Base-by-base conservation (phyloP, 2,888 invertebrate species). In the Thecophora atra region DNA sequence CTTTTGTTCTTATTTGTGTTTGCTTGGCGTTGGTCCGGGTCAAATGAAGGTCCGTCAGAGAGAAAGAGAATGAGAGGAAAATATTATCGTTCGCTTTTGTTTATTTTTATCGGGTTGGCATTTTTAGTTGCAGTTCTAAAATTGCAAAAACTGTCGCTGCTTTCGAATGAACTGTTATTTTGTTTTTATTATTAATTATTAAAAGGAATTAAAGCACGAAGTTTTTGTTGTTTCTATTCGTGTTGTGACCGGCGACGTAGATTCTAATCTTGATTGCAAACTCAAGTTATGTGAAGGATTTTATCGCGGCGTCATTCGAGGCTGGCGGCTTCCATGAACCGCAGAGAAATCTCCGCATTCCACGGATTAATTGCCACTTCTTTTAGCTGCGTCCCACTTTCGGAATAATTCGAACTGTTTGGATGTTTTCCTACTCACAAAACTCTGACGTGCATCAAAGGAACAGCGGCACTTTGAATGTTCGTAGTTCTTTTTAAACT, bases 31-130 rank as follows among this genome's bases (percentile, higher is more conserved):
- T 0, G 56, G 56, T 24, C 1, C 6, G 56, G 17, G 24, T 24
- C 24, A 6, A n/a, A 13, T 21, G 7, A 26, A n/a, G 26, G 56
- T 0, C 17, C 6, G n/a, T n/a, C n/a, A n/a, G n/a, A n/a, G n/a
- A n/a, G n/a, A n/a, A n/a, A n/a, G 54, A 13, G 8, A 44, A 37
- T 17, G 44, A 24, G 17, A 26, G 56, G 56, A 64, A 11, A 72
- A 8, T 65, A 74, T 74, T 74, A 72, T 74, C 47, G 60, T 28
- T 52, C 30, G 52, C 21, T 62, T 28, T 21, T 30, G 42, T 44
- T 60, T 44, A 24, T 58, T 69, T 60, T 60, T 47, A 47, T 58
- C 64, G 67, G 65, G 58, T 24, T 3, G 54, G 30, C 52, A 15
- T 70, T 68, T 47, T n/a, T n/a, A n/a, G n/a, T n/a, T n/a, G n/a